Evolutionary conservation across 1,140 invertebrate genomes (phyloP).

Genomic region (Drosophila sucinea): DNA sequence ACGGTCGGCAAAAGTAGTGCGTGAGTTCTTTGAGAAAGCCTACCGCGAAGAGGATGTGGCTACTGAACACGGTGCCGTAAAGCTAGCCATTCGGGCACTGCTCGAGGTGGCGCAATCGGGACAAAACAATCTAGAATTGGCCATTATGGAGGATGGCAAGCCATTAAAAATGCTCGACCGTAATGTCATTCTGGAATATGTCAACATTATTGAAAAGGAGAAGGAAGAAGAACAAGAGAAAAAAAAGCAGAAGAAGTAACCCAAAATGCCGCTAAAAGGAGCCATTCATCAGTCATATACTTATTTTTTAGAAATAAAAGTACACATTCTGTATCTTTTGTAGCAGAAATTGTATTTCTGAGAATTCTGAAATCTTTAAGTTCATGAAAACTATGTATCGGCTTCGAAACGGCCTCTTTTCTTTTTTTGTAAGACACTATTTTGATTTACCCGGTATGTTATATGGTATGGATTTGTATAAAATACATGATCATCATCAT

Average conservation of each 20-base stretch:
- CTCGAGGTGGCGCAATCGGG: slow-evolving; percentile 99
- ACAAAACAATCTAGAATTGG: slow-evolving; percentile 99
- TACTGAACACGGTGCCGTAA: slow-evolving; percentile 95
- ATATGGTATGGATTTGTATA: slow-evolving; percentile 61
- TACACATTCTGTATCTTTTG: slow-evolving; percentile 3
- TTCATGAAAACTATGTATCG: slow-evolving; percentile 27
- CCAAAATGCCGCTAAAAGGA: slow-evolving; percentile 5
- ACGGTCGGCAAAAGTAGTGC: slow-evolving; percentile 97
- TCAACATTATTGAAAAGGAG: slow-evolving; percentile 97
- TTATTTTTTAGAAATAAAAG: slow-evolving; percentile 21
- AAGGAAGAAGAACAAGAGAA: slow-evolving; percentile 99
- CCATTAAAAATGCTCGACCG: slow-evolving; percentile 95
- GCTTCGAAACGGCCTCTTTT: slow-evolving; percentile 34
- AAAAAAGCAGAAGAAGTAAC: slow-evolving; percentile 96
- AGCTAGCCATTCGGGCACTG: slow-evolving; percentile 97
- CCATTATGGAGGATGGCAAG: slow-evolving; percentile 93
- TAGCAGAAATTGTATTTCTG: background rate
- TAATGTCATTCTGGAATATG: slow-evolving; percentile 95
- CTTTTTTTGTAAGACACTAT: slow-evolving; percentile 46
- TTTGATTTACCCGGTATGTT: slow-evolving; percentile 51
- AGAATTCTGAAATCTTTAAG: slow-evolving; percentile 19
- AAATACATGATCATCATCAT: slow-evolving; percentile 59
- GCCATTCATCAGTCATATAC: slow-evolving; percentile 22
- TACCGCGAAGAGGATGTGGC: slow-evolving; percentile 94
- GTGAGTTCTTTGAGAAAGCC: slow-evolving; percentile 99